Percentiles rank a stretch among this genome's conserved stretches.
These are phyloP conservation scores for Terrapene triunguis DNA, from an alignment of 2,113 vertebrate genomes.

Conservation along the genomic window DNA sequence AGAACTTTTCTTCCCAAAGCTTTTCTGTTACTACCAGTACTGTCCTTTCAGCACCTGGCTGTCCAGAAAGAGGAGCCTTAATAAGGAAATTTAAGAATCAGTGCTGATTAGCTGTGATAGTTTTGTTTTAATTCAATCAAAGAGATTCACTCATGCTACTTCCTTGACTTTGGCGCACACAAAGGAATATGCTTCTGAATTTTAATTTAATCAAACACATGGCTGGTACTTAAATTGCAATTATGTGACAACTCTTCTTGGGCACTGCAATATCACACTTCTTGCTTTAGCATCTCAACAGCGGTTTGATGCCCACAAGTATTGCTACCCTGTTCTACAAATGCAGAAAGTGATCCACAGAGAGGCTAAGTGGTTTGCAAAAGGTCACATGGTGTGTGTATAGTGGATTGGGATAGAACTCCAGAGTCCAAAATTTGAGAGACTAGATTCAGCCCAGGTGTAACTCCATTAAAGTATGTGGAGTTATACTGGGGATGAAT, in stretches of 20 bases:
- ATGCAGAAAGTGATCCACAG: not conserved
- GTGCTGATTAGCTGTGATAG: not conserved
- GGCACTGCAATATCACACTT: not conserved
- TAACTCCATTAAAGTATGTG: not conserved
- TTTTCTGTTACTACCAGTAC: not conserved
- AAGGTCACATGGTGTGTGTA: rapidly evolving
- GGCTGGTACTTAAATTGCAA: not conserved
- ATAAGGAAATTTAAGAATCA: not conserved
- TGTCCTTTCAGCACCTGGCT: not conserved
- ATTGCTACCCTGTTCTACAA: not conserved
- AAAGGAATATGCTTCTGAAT: not conserved
- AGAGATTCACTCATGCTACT: not conserved
- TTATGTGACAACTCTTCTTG: not conserved
- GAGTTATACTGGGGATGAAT: no score
- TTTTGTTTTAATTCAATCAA: not conserved
- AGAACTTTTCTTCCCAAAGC: not conserved
- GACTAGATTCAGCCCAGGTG: no score
- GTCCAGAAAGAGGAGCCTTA: not conserved
- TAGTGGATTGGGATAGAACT: not conserved
- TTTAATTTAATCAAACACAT: not conserved
- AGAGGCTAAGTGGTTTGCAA: rapidly evolving
- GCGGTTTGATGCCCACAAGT: not conserved
- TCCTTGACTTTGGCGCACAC: not conserved
- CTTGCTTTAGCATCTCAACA: not conserved
- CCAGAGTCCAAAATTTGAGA: not conserved